Conservation (phyloP, 2,888 invertebrate genomes). For the Xylophagus ater region DNA sequence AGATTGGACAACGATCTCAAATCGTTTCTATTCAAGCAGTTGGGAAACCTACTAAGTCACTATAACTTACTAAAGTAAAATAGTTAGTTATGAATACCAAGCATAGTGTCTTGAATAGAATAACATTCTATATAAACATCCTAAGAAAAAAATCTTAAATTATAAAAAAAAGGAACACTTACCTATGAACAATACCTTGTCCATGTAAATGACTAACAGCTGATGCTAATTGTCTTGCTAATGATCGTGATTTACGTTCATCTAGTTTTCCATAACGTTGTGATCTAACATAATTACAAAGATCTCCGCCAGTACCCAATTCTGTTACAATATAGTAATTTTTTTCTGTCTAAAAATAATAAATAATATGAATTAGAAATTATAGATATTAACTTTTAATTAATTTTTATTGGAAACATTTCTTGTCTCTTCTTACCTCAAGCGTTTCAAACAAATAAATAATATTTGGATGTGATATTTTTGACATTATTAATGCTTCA, state of each 20-base stretch:
- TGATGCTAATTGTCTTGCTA: slow-evolving; percentile 54
- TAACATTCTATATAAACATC: slow-evolving; percentile 1
- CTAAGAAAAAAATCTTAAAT: not conserved
- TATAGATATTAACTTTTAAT: not conserved
- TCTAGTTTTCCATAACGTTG: slow-evolving; percentile 45
- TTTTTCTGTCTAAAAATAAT: slow-evolving; percentile 47
- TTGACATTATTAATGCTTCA: slow-evolving; percentile 59
- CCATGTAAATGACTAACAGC: slow-evolving; percentile 58
- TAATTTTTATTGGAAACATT: not conserved
- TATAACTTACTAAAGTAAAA: no score
- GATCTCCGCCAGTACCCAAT: slow-evolving; percentile 59
- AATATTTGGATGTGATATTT: slow-evolving; percentile 60
- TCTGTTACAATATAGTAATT: slow-evolving; percentile 64
- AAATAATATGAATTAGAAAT: not conserved
- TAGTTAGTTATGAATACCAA: no score
- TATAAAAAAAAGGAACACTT: slow-evolving; percentile 21
- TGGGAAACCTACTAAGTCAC: no score
- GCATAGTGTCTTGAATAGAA: not conserved
- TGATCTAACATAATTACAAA: slow-evolving; percentile 52
- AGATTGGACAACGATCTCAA: no score
- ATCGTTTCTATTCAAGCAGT: no score
- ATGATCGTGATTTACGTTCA: slow-evolving; percentile 45
- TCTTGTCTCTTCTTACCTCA: slow-evolving; percentile 13
- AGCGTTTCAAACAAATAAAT: slow-evolving; percentile 53
- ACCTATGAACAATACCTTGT: slow-evolving; percentile 58